Evolutionary conservation across 2,888 invertebrate species (phyloP).

Genomic region (Phorcus lineatus): DNA sequence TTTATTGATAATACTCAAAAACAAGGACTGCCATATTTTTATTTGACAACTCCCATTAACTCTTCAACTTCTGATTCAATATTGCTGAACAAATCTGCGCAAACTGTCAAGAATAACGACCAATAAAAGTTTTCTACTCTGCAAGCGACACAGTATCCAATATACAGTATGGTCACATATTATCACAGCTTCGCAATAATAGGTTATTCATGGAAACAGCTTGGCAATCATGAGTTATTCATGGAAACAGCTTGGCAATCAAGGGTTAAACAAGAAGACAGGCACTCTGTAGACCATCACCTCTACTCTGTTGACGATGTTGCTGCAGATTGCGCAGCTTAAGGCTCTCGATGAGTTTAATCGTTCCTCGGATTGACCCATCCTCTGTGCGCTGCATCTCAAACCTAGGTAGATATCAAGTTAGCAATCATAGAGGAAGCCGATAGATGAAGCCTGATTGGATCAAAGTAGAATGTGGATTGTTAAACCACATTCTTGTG

Average conservation of each 20-base stretch:
- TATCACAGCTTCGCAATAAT: not conserved
- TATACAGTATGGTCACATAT: too few relatives aligned
- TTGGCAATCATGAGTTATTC: too few relatives aligned
- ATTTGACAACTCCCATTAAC: too few relatives aligned
- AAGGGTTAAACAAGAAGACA: constrained; percentile 20
- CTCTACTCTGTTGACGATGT: constrained; percentile 42
- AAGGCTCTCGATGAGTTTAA: constrained; percentile 78
- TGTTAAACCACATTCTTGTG: not conserved
- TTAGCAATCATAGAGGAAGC: not conserved
- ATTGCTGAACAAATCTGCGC: too few relatives aligned
- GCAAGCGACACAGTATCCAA: too few relatives aligned
- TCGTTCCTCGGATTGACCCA: constrained; percentile 82
- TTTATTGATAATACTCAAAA: too few relatives aligned
- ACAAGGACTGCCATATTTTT: too few relatives aligned
- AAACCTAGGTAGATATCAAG: constrained; percentile 79
- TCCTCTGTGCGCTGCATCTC: constrained; percentile 87
- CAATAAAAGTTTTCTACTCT: too few relatives aligned
- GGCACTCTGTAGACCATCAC: constrained; percentile 54
- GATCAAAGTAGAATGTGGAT: not conserved
- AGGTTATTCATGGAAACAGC: constrained; percentile 27
- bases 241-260: not conserved
- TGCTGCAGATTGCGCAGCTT: constrained; percentile 73
- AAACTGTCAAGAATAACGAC: too few relatives aligned
- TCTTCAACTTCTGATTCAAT: too few relatives aligned
- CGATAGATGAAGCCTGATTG: not conserved